phyloP scores from a whole-genome alignment of 2,113 vertebrate species.

The Nanorana parkeri region DNA sequence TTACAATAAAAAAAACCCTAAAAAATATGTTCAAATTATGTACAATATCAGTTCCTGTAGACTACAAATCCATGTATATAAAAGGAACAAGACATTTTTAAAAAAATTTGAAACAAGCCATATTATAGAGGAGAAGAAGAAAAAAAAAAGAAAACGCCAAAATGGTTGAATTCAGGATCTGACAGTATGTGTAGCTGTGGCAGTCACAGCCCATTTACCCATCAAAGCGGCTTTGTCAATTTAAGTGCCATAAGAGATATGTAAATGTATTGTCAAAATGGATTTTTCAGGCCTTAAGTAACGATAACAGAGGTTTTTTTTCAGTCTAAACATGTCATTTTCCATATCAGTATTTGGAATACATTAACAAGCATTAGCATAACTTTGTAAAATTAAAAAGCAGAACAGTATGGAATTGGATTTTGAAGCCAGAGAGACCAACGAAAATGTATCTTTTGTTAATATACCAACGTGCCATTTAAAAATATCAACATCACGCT shows the following conservation, averaged over 20 bases:
- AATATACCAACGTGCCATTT: slow-evolving; percentile 32
- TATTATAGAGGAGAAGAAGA: background rate
- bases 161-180: background rate
- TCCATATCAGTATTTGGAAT: slow-evolving; percentile 56
- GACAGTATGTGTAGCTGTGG: slow-evolving; percentile 27
- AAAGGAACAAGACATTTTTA: too few relatives aligned
- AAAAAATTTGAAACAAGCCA: background rate
- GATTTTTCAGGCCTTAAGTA: slow-evolving; percentile 53
- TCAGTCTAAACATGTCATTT: slow-evolving; percentile 54
- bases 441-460: slow-evolving; percentile 43
- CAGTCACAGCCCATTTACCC: slow-evolving; percentile 54
- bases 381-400: slow-evolving; percentile 53
- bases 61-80: too few relatives aligned
- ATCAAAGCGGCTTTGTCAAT: slow-evolving; percentile 53
- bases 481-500: slow-evolving; percentile 27
- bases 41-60: too few relatives aligned
- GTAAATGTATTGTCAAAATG: slow-evolving; percentile 57
- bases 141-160: background rate
- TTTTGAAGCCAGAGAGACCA: slow-evolving; percentile 21
- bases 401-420: slow-evolving; percentile 48
- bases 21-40: too few relatives aligned
- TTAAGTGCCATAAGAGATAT: slow-evolving; percentile 54
- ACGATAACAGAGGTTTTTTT: slow-evolving; percentile 54
- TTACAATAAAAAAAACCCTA: too few relatives aligned
- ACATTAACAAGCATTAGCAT: slow-evolving; percentile 57